Conservation (phyloP, 2,888 invertebrate genomes). For the Drosophila nr. medialis region DNA sequence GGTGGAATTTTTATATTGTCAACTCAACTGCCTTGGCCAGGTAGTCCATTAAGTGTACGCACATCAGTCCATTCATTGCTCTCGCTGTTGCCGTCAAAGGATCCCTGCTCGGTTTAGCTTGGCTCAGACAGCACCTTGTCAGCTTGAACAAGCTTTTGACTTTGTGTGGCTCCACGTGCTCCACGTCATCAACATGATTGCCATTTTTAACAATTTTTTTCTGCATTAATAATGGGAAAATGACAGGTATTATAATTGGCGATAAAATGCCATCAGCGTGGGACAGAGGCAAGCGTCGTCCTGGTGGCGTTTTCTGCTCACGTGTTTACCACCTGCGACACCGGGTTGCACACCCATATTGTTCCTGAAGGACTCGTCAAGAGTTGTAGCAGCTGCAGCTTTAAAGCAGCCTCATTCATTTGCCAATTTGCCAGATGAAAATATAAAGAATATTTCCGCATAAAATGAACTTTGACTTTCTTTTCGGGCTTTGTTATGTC, state of each 20-base stretch:
- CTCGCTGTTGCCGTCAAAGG: slow-evolving; percentile 13
- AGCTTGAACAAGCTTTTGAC: slow-evolving; percentile 43
- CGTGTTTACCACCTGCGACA: slow-evolving; percentile 48
- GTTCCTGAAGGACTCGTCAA: neutral
- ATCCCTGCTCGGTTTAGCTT: slow-evolving; percentile 19
- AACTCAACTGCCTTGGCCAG: slow-evolving; percentile 24
- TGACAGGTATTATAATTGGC: slow-evolving; percentile 77
- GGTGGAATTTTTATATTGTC: slow-evolving; percentile 13
- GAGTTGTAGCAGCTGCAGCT: slow-evolving; percentile 28
- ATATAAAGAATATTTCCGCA: slow-evolving; percentile 7
- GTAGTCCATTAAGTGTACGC: slow-evolving; percentile 28
- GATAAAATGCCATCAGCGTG: slow-evolving; percentile 72
- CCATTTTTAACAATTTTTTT: slow-evolving; percentile 59
- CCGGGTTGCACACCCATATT: slow-evolving; percentile 5
- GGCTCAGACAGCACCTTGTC: slow-evolving; percentile 54
- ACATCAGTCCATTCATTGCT: slow-evolving; percentile 12
- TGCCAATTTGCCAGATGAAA: slow-evolving; percentile 3
- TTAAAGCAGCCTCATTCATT: slow-evolving; percentile 29
- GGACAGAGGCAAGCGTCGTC: slow-evolving; percentile 25
- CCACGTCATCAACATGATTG: slow-evolving; percentile 66
- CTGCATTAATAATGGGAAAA: slow-evolving; percentile 59
- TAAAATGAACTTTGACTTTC: slow-evolving; percentile 37
- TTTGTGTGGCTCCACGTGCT: slow-evolving; percentile 36
- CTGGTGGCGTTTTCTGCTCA: slow-evolving; percentile 38
- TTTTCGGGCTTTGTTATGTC: slow-evolving; percentile 31